Evolutionary conservation across 2,113 vertebrate genomes (phyloP), one percentile per base, ranked within the genome.

Genomic region (Odontesthes bonariensis): DNA sequence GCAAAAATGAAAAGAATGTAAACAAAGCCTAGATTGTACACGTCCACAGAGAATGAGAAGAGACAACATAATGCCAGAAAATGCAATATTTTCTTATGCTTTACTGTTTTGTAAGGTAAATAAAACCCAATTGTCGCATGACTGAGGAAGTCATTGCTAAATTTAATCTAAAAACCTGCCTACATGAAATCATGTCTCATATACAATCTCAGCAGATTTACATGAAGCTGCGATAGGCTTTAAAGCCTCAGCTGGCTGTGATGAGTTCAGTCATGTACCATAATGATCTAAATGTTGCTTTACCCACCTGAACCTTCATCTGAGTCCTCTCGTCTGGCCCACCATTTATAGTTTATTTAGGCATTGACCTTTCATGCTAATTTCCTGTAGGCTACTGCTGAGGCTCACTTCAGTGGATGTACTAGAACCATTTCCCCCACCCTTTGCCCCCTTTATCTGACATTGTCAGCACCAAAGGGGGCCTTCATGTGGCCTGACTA

Each of bases 11-110:
- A 75, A 83, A 57, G 62, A 84, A 52, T 68, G 65, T 82, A 84
- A 89, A 88, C 82, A 87, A 83, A 80, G 59, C 69, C 76, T 60
- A 67, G 57, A 82, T 85, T 75, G 51, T 61, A 59, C 19, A 27
- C 74, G 49, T 81, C 69, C 64, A 69, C 76, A 54, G 76, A 62
- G 82, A 72, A 60, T 8, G 67, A 65, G 63, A 65, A 82, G 51
- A 49, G 66, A 63, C 40, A 38, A 8, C 35, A 38, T 65, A 72
- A 77, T 60, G 76, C 49, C 47, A 54, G n/a, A 40, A 33, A 56
- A 42, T 49, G 17, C 58, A 14, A 49, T 55, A 52, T 75, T 54
- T 68, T 23, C 27, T 51, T 8, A 44, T 13, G 31, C n/a, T 27
- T 1, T 35, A 47, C 16, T 13, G 14, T 20, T 33, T 42, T 17